phyloP scores from a whole-genome alignment of 2,797 vertebrate genomes.

The Mionectes olivaceus region DNA sequence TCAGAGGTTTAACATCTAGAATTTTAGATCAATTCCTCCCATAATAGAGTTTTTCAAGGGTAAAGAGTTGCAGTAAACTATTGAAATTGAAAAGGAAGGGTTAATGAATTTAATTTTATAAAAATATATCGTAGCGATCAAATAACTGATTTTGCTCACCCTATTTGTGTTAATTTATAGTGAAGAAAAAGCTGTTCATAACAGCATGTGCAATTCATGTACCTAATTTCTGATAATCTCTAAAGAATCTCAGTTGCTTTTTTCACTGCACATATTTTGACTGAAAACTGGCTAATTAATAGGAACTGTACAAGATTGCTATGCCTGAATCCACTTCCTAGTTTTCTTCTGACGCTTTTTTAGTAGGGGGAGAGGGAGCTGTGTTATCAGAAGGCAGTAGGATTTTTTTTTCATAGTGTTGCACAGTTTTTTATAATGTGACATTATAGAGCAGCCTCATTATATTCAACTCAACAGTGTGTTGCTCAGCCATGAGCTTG shows the following conservation, averaged over 20 bases:
- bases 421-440: constrained; percentile 24
- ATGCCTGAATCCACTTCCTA: not conserved
- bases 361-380: not conserved
- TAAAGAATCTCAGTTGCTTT: not conserved
- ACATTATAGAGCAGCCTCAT: constrained; percentile 38
- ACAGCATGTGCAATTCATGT: not conserved
- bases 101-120: not conserved
- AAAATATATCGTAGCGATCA: not conserved
- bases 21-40: not conserved
- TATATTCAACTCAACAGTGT: constrained; percentile 21
- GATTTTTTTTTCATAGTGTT: not conserved
- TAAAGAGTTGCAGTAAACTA: not conserved
- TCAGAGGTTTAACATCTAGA: not conserved
- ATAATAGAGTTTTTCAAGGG: not conserved
- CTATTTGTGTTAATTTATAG: not conserved
- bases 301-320: not conserved
- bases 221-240: not conserved
- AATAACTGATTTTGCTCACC: not conserved
- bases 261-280: not conserved
- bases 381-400: not conserved
- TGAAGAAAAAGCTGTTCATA: not conserved
- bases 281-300: not conserved
- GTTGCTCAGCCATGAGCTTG: constrained; percentile 33
- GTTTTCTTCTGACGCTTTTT: not conserved
- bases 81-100: not conserved